phyloP scores from a whole-genome alignment of 92 coral and sea anemone genomes.

The Nematostella vectensis region DNA sequence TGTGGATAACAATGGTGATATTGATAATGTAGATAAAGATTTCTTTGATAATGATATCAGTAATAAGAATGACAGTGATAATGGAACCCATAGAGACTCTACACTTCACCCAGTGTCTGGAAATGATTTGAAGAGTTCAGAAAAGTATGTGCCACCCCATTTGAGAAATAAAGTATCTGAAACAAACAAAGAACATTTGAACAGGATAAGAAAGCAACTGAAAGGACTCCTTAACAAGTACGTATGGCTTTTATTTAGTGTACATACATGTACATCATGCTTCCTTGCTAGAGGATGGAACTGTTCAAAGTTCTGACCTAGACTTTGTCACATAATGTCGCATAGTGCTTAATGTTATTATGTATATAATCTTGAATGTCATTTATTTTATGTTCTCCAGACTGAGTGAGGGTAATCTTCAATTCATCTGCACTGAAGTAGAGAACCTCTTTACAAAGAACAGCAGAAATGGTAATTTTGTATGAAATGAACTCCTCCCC shows the following conservation, averaged over 20 bases:
- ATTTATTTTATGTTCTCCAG: constrained; percentile 45
- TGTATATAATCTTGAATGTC: too few relatives aligned
- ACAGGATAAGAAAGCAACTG: constrained; percentile 59
- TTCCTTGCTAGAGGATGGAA: not conserved
- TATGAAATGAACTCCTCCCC: too few relatives aligned
- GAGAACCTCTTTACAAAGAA: constrained; percentile 65
- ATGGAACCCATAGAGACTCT: not conserved
- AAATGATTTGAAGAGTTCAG: too few relatives aligned
- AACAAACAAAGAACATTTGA: constrained; percentile 35
- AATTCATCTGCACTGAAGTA: constrained; percentile 65
- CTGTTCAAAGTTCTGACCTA: too few relatives aligned
- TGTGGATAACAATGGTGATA: constrained; percentile 7
- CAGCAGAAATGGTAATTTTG: constrained; percentile 95
- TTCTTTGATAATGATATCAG: constrained; percentile 6
- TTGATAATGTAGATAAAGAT: constrained; percentile 6
- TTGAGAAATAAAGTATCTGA: constrained; percentile 36
- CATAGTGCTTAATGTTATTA: too few relatives aligned
- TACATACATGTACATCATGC: not conserved
- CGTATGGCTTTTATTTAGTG: not conserved
- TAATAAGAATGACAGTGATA: constrained; percentile 9
- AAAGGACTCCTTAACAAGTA: constrained; percentile 93
- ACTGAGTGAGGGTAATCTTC: constrained; percentile 84
- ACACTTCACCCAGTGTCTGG: not conserved
- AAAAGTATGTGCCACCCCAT: constrained; percentile 84
- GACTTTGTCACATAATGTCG: too few relatives aligned